phyloP scores from a whole-genome alignment of 2,113 vertebrate species.

The Onychorhynchus coronatus region DNA sequence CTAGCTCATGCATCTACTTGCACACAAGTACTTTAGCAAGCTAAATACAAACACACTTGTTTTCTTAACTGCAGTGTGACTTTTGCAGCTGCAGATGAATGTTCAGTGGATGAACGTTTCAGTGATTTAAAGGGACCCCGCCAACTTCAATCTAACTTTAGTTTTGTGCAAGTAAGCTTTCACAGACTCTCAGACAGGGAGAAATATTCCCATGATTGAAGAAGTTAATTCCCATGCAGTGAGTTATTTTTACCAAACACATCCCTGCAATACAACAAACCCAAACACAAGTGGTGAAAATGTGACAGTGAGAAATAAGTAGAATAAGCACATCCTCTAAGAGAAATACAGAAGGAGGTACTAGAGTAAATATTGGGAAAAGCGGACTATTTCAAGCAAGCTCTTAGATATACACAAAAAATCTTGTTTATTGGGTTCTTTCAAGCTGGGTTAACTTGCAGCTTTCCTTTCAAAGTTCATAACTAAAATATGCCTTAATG shows the following conservation, averaged over 20 bases:
- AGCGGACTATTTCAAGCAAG: neutral
- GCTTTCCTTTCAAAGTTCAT: neutral
- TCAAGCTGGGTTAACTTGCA: neutral
- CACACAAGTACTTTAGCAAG: neutral
- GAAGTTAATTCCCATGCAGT: neutral
- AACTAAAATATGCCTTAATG: neutral
- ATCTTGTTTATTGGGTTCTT: neutral
- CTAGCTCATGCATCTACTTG: neutral
- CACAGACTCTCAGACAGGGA: neutral
- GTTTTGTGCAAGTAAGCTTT: neutral
- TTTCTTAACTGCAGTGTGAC: neutral
- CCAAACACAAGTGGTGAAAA: neutral
- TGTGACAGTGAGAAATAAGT: neutral
- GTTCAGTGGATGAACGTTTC: neutral
- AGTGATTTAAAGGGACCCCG: neutral
- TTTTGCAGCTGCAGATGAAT: neutral
- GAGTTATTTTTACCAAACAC: slow-evolving; percentile 7
- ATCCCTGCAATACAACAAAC: neutral
- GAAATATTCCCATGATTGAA: neutral
- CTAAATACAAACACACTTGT: neutral
- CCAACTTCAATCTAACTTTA: neutral
- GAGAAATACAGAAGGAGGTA: neutral
- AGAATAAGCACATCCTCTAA: neutral
- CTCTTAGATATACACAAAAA: neutral
- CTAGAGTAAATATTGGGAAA: fast-evolving